These are phyloP conservation scores for Protobothrops mucrosquamatus DNA, from an alignment of 2,113 vertebrate species.

Conservation along the genomic window DNA sequence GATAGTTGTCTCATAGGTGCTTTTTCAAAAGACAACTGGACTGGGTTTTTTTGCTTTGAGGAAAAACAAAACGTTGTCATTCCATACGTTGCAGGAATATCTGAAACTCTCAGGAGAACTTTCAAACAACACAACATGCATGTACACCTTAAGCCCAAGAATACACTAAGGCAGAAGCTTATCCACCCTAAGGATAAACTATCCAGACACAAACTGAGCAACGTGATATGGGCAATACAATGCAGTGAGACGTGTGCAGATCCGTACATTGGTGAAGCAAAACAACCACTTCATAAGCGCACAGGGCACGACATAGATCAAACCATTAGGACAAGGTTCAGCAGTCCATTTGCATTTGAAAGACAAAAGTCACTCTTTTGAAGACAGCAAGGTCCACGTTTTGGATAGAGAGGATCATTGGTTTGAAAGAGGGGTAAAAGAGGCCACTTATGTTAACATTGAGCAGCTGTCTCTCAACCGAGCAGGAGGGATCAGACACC, in stretches of 20 bases:
- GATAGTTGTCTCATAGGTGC: neutral
- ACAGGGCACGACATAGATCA: neutral
- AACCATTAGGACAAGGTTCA: neutral
- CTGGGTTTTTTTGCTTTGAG: no score
- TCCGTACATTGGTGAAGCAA: neutral
- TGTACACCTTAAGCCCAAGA: neutral
- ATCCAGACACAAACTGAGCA: neutral
- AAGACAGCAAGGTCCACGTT: neutral
- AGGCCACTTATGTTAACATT: no score
- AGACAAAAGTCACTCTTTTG: neutral
- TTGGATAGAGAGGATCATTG: neutral
- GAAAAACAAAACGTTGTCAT: neutral
- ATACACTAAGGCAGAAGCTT: neutral
- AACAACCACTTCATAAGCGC: neutral
- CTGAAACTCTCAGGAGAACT: neutral
- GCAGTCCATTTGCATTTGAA: neutral
- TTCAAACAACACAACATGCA: neutral
- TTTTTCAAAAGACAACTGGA: neutral
- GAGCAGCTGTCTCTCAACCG: no score
- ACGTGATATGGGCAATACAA: neutral
- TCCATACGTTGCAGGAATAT: neutral
- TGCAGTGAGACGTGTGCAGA: neutral
- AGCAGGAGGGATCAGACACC: no score
- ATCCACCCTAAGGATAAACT: neutral
- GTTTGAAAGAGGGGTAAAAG: no score